phyloP scores from a whole-genome alignment of 2,888 invertebrate species.

The Synergus umbraculus region DNA sequence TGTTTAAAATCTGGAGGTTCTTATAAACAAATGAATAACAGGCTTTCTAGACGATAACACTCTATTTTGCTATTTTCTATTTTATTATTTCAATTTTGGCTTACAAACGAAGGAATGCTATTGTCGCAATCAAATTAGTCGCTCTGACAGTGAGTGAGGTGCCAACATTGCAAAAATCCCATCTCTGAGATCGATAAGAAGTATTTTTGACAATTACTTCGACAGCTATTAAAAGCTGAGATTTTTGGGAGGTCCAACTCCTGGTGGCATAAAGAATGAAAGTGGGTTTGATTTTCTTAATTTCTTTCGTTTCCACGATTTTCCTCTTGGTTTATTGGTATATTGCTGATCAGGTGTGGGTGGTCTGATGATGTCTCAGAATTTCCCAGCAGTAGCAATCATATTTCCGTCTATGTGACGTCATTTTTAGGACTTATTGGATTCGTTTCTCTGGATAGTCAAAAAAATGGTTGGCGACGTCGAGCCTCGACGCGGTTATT shows the following conservation, averaged over 20 bases:
- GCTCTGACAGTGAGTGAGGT: background rate
- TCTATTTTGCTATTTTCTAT: background rate
- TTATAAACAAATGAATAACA: background rate
- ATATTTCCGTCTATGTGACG: constrained; percentile 12
- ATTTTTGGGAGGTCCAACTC: background rate
- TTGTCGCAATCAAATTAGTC: background rate
- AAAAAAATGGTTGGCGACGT: constrained; percentile 41
- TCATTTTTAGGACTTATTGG: constrained; percentile 1
- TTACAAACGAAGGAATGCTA: background rate
- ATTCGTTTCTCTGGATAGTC: background rate
- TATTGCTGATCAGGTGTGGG: background rate
- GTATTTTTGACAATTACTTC: background rate
- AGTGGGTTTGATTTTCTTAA: background rate
- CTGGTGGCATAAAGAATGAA: background rate
- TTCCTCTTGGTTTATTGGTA: background rate
- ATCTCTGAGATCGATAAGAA: background rate
- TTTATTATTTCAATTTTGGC: background rate
- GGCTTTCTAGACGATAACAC: background rate
- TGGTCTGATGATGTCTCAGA: background rate
- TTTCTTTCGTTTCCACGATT: background rate
- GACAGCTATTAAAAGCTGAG: background rate
- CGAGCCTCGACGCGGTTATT: constrained; percentile 32
- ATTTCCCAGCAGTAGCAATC: background rate
- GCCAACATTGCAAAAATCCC: background rate
- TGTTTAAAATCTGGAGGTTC: constrained; percentile 2